A percentile compares a stretch with the other conserved stretches of the same genome.
Conservation (phyloP, 1,140 invertebrate genomes). For the Galleria mellonella region DNA sequence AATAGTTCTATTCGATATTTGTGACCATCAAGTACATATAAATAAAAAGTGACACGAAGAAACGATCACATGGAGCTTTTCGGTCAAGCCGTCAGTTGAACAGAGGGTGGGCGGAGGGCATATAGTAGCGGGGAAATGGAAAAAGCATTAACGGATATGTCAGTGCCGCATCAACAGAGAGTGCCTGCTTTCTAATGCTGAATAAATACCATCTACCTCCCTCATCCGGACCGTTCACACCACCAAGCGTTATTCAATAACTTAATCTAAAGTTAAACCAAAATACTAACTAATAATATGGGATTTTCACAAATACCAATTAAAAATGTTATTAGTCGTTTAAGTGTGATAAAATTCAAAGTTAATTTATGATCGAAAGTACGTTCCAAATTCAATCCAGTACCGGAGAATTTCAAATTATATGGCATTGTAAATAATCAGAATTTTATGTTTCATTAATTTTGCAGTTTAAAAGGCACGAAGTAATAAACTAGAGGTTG, state of each 20-base stretch:
- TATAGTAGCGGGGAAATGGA: slow-evolving; percentile 66
- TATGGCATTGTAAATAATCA: neutral
- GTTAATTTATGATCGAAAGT: slow-evolving; percentile 2
- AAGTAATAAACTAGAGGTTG: neutral
- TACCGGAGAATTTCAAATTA: slow-evolving; percentile 1
- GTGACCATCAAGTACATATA: neutral
- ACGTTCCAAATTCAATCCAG: neutral
- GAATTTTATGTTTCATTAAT: neutral
- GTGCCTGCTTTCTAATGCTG: slow-evolving; percentile 67
- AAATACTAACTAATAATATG: neutral
- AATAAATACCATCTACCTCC: slow-evolving; percentile 64
- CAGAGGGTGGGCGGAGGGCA: slow-evolving; percentile 21
- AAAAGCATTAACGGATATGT: slow-evolving; percentile 74
- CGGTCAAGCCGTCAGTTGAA: slow-evolving; percentile 48
- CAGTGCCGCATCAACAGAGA: slow-evolving; percentile 63
- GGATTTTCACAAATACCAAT: too few relatives aligned
- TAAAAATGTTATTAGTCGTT: too few relatives aligned
- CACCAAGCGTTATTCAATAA: slow-evolving; percentile 17
- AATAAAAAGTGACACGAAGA: slow-evolving; percentile 21
- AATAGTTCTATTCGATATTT: too few relatives aligned
- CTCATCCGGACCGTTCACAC: slow-evolving; percentile 29
- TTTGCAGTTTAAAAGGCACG: neutral
- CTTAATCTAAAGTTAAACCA: slow-evolving; percentile 14
- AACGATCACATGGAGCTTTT: slow-evolving; percentile 30
- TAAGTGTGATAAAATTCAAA: slow-evolving; percentile 1